phyloP scores from a whole-genome alignment of 1,140 invertebrate species.

The Aporrectodea caliginosa region DNA sequence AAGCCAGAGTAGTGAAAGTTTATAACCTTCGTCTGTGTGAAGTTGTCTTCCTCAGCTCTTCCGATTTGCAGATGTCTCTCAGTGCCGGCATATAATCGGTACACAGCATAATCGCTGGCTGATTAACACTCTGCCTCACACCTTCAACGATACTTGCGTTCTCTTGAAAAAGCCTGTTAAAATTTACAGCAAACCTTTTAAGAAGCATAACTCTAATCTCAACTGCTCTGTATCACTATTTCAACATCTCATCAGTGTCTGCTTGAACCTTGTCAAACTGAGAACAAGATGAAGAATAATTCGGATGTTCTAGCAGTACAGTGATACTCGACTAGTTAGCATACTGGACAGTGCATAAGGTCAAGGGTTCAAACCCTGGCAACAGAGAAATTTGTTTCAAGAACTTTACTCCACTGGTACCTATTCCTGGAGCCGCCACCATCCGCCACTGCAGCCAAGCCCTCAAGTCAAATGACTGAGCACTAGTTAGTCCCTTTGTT shows the following conservation, averaged over 20 bases:
- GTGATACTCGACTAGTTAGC: background rate
- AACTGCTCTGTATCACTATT: background rate
- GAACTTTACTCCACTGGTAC: too few species aligned
- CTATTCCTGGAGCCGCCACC: too few species aligned
- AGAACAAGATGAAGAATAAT: too few species aligned
- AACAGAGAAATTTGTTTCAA: too few species aligned
- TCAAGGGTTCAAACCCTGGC: too few species aligned
- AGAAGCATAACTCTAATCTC: background rate
- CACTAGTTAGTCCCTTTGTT: too few species aligned
- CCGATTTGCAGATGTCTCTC: background rate
- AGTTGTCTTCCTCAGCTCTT: background rate
- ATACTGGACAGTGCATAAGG: too few species aligned
- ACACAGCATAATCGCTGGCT: background rate
- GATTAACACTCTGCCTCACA: background rate
- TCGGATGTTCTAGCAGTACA: background rate
- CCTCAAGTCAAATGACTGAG: too few species aligned
- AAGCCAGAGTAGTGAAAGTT: too few species aligned
- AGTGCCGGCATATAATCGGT: background rate
- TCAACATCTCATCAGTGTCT: background rate
- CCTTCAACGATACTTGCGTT: background rate
- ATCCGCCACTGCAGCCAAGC: too few species aligned
- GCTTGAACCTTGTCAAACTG: background rate
- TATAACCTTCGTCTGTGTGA: background rate
- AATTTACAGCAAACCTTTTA: background rate
- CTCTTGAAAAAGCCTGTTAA: background rate